phyloP scores from a whole-genome alignment of 2,113 vertebrate genomes.

The Sturnira hondurensis region DNA sequence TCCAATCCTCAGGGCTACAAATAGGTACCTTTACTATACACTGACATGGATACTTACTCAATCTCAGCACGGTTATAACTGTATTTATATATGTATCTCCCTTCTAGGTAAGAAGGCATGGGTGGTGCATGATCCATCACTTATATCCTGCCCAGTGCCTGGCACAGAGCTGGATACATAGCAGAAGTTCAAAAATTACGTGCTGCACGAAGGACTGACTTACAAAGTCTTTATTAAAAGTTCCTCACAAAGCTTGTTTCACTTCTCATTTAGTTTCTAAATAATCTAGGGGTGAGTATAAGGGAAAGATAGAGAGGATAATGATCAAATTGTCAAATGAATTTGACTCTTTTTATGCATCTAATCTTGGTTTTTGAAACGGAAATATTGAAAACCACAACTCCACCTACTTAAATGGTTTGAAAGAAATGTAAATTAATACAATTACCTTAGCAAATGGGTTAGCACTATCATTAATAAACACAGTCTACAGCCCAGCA shows the following conservation, averaged over 20 bases:
- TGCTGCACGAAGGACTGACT: background rate
- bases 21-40: background rate
- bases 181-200: background rate
- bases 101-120: background rate
- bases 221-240: background rate
- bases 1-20: background rate
- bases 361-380: background rate
- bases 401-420: background rate
- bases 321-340: background rate
- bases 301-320: background rate
- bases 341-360: background rate
- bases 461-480: background rate
- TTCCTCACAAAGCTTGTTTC: background rate
- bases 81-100: background rate
- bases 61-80: background rate
- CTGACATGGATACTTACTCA: background rate
- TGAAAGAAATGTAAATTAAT: background rate
- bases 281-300: background rate
- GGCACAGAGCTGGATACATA: background rate
- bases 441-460: background rate
- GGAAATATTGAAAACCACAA: background rate
- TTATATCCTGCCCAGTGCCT: background rate
- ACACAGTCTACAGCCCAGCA: background rate
- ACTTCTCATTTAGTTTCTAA: conserved; percentile 3
- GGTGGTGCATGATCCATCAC: background rate